Percentiles rank a stretch among this genome's conserved stretches.
These are phyloP conservation scores for Drosophila niveifrons DNA, from an alignment of 2,888 invertebrate species.

Conservation along the genomic window DNA sequence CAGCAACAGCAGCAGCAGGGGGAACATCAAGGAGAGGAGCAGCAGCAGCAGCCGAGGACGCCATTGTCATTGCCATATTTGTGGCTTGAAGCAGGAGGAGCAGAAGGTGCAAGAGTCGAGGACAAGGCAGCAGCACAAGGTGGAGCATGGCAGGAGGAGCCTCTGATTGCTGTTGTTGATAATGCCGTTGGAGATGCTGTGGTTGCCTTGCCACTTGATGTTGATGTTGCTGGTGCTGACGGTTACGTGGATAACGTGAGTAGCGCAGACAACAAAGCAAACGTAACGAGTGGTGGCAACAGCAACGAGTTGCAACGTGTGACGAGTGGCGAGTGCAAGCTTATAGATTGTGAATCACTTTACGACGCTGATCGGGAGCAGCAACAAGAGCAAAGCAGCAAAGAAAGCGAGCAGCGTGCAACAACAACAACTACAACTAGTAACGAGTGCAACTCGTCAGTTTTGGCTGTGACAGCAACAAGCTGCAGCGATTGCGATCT, in stretches of 20 bases:
- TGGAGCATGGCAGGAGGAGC: slow-evolving; percentile 24
- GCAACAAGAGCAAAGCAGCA: too few species aligned
- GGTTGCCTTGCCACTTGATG: slow-evolving; percentile 48
- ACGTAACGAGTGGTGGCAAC: slow-evolving; percentile 19
- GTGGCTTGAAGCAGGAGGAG: background rate
- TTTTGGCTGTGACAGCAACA: slow-evolving; percentile 50
- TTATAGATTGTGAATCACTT: too few species aligned
- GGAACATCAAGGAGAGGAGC: slow-evolving; percentile 29
- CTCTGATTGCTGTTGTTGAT: slow-evolving; percentile 27
- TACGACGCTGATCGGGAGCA: too few species aligned
- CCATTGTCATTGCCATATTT: slow-evolving; percentile 2
- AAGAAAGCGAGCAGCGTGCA: too few species aligned
- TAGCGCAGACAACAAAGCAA: slow-evolving; percentile 17
- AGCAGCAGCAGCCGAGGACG: slow-evolving; percentile 15
- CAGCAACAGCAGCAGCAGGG: slow-evolving; percentile 37
- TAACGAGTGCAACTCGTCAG: slow-evolving; percentile 27
- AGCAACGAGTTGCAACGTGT: slow-evolving; percentile 19
- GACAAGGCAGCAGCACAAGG: slow-evolving; percentile 27
- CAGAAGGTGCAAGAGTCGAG: background rate
- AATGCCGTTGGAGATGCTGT: slow-evolving; percentile 50
- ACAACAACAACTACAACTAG: background rate
- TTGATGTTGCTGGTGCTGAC: slow-evolving; percentile 64
- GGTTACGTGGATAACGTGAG: slow-evolving; percentile 74
- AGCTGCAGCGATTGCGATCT: slow-evolving; percentile 72
- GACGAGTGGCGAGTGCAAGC: background rate